Base-by-base conservation (phyloP, 2,888 invertebrate species). In the Heliconius ismenius region DNA sequence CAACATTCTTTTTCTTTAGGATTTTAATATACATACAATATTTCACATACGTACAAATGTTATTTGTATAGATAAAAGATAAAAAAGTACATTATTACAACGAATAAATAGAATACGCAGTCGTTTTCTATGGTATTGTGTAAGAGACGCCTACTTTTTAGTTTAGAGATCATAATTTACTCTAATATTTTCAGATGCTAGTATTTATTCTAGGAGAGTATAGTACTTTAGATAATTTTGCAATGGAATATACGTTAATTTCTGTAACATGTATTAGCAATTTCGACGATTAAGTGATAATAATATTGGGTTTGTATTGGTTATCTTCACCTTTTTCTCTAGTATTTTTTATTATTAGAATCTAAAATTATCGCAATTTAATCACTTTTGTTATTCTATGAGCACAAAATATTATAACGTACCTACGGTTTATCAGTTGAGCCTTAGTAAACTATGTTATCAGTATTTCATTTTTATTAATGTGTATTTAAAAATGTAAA, bases 381-480 rank as follows among this genome's bases (percentile, higher is more conserved):
- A 32, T 32, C 28, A 36, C n/a, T 65, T 65, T n/a, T 36, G 65
- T 65, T 21, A 67, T 7, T 13, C 2, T 24, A 39, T 13, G 13
- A 2, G 62, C 13, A 62, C 24, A 15, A 15, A 36, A 10, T n/a
- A 65, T 10, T 32, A 13, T 32, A 32, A 32, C 32, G n/a, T 54
- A 49, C 43, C 18, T 49, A 11, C 4, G 7, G 21, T 28, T 54
- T 69, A 58, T 70, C 13, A 70, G 32, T 58, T 70, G 18, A 32
- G 54, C 54, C n/a, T 68, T 28, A 13, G 58, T 32, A 70, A 70
- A 58, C n/a, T 13, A 32, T 32, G 7, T n/a, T 70, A 70, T 70
- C 58, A 58, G 54, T 36, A 54, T n/a, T 58, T 28, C 7, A 70
- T 70, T 58, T 70, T 58, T 70, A 58, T 10, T n/a, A 54, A 32